A percentile compares a stretch with the other conserved stretches of the same genome.
These are phyloP conservation scores for Sphinx pinastri DNA, from an alignment of 2,888 invertebrate species.

Conservation along the genomic window DNA sequence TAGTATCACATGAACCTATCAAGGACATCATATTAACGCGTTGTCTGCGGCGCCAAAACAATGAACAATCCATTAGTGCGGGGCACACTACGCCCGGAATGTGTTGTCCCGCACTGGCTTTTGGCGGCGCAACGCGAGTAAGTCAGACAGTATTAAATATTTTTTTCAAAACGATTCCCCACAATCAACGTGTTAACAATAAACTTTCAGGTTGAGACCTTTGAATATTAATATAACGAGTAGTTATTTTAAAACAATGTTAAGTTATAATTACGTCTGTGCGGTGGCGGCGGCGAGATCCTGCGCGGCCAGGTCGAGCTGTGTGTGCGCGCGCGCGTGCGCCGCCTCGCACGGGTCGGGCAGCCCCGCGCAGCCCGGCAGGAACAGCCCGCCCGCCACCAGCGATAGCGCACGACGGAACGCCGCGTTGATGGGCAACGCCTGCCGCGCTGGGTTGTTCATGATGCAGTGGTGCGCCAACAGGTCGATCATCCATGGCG, in stretches of 20 bases:
- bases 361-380: slow-evolving; percentile 96
- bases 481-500: slow-evolving; percentile 98
- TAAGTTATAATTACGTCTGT: slow-evolving; percentile 85
- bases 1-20: too few relatives aligned
- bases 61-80: too few relatives aligned
- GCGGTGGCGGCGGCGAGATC: slow-evolving; percentile 97
- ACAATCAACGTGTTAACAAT: too few relatives aligned
- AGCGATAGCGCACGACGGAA: slow-evolving; percentile 96
- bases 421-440: slow-evolving; percentile 95
- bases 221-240: too few relatives aligned
- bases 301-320: slow-evolving; percentile 95
- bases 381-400: slow-evolving; percentile 95
- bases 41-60: too few relatives aligned
- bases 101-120: too few relatives aligned
- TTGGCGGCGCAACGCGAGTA: too few relatives aligned
- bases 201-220: too few relatives aligned
- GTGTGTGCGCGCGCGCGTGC: slow-evolving; percentile 94
- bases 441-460: slow-evolving; percentile 97
- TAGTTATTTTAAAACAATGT: not conserved
- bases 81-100: too few relatives aligned
- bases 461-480: slow-evolving; percentile 98
- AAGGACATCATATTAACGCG: too few relatives aligned
- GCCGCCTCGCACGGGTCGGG: slow-evolving; percentile 97
- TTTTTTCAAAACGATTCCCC: too few relatives aligned
- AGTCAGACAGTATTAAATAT: too few relatives aligned